Conservation (phyloP, 2,113 vertebrate genomes). For the Rhabdomys dilectus region DNA sequence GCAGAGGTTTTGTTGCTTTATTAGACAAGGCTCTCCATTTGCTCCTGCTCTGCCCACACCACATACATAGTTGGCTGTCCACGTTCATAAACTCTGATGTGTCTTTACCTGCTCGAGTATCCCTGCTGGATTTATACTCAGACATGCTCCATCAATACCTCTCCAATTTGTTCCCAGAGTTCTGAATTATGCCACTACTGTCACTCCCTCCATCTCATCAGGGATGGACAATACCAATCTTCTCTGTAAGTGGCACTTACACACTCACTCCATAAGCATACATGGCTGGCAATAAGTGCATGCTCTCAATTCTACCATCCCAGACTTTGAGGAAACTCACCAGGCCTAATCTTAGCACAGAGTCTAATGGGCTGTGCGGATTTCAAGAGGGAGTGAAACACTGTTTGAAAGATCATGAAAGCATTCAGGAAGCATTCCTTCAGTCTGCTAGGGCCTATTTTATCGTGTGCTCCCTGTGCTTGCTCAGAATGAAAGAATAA, state of each 20-base stretch:
- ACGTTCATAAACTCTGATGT: not conserved
- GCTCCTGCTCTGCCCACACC: not conserved
- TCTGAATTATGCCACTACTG: not conserved
- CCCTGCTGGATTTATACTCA: not conserved
- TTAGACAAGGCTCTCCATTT: not conserved
- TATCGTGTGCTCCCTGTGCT: not conserved
- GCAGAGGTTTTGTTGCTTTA: not conserved
- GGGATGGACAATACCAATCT: not conserved
- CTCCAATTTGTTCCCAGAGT: not conserved
- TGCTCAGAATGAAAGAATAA: conserved; percentile 49
- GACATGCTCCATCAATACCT: not conserved
- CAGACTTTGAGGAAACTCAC: not conserved
- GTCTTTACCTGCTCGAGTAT: not conserved
- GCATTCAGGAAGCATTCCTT: not conserved
- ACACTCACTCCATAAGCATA: not conserved
- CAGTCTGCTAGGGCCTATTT: not conserved
- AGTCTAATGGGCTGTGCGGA: not conserved
- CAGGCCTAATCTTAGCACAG: not conserved
- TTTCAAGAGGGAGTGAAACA: not conserved
- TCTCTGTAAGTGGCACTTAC: not conserved
- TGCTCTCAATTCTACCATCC: not conserved
- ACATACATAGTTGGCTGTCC: not conserved
- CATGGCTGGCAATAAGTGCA: not conserved
- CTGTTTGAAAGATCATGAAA: conserved; percentile 30
- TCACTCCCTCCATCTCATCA: not conserved